Base-by-base conservation (phyloP, 2,113 vertebrate genomes). In the Ramphastos sulfuratus region DNA sequence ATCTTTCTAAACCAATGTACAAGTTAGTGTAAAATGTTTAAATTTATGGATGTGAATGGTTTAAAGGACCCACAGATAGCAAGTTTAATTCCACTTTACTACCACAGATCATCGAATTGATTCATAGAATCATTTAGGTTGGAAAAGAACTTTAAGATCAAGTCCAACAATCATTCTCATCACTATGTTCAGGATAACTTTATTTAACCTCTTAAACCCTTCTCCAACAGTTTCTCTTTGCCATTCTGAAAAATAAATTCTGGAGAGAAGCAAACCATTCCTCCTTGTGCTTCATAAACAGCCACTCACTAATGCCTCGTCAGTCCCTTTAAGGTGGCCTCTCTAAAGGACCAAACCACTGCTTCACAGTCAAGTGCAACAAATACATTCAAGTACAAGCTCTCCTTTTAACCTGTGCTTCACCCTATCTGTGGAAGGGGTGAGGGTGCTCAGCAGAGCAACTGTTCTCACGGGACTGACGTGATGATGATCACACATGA, bases 401-500 rank as follows among this genome's bases (percentile, higher is more conserved):
- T 65, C 67, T 9, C 64, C 25, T 56, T 66, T 67, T 82, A 86
- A 80, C 67, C 82, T 76, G 90, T 10, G 58, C 59, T 66, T 78
- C 64, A 84, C 74, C 76, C 84, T 9, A 12, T 7, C 35, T 8
- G 7, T 12, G 84, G 50, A 48, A 61, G 81, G 75, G 65, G 64
- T 21, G 25, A 84, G 83, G 88, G 79, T 52, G 67, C 76, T 81
- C 55, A 67, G 77, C 42, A 85, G 28, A 90, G 55, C 30, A 63
- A 44, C 76, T 23, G 1, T 88, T 95, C 94, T 93, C 95, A 93
- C 7, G 7, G 94, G 74, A 66, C 87, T 63, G 33, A 87, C 5
- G 77, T 97, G 97, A 98, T 10, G 48, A 56, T 98, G 96, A 99
- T 98, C 87, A 70, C 94, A 97, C 96, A 94, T 23, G 98, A 98